A percentile compares a stretch with the other conserved stretches of the same genome.
phyloP scores from a whole-genome alignment of 2,888 invertebrate genomes.

The Chloromyia formosa region DNA sequence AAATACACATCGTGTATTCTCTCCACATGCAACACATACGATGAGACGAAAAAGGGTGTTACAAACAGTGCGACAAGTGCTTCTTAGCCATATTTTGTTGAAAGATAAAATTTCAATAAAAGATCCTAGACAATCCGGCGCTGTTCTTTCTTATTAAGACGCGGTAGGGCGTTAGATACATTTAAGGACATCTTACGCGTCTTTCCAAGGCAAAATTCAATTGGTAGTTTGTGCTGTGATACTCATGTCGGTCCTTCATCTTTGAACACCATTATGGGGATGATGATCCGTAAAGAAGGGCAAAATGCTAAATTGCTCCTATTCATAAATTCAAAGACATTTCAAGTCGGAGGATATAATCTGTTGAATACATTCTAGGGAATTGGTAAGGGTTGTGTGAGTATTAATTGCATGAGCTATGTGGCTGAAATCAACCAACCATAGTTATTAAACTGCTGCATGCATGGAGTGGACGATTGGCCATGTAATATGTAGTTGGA shows the following conservation, averaged over 20 bases:
- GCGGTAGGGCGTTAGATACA: not conserved
- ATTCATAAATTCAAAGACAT: constrained; percentile 27
- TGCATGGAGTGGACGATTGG: too few species aligned
- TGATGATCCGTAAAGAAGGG: constrained; percentile 21
- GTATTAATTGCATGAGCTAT: constrained; percentile 29
- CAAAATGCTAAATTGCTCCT: constrained; percentile 17
- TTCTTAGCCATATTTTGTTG: constrained; percentile 8
- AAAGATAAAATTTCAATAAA: constrained; percentile 36
- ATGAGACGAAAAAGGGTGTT: not conserved
- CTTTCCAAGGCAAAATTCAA: not conserved
- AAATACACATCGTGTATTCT: too few species aligned
- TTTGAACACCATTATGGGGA: constrained; percentile 19
- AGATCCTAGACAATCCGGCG: constrained; percentile 36
- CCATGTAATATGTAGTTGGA: too few species aligned
- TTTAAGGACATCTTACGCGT: not conserved
- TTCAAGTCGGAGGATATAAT: constrained; percentile 13
- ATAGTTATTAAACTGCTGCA: too few species aligned
- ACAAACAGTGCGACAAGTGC: constrained; percentile 1
- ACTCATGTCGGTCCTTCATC: constrained; percentile 22
- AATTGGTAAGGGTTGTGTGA: constrained; percentile 12
- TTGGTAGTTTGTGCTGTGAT: constrained; percentile 4
- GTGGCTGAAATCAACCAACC: too few species aligned
- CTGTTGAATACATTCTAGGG: constrained; percentile 24
- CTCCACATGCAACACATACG: not conserved
- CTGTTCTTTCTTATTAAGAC: not conserved